Conservation (phyloP, 2,113 vertebrate species). For the Thermophis baileyi region DNA sequence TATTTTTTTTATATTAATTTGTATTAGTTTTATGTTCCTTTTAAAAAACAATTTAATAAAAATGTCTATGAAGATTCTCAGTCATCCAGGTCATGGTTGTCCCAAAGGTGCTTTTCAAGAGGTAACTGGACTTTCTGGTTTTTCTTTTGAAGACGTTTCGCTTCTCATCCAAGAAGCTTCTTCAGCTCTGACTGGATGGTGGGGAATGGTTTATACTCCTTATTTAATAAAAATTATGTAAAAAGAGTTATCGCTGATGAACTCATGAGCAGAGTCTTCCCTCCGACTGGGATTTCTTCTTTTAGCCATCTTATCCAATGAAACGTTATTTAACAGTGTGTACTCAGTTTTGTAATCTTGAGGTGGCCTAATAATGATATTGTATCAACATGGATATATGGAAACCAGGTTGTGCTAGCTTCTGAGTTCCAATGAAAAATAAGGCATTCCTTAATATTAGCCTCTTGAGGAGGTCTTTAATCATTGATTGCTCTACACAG, state of each 20-base stretch:
- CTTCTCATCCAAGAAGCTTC: too few species aligned
- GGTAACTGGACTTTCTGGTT: too few species aligned
- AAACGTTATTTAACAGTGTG: background rate
- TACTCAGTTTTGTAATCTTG: background rate
- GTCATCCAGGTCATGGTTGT: too few species aligned
- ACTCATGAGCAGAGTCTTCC: background rate
- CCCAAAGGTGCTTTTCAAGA: too few species aligned
- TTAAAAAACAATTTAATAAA: background rate
- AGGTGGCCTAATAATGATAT: background rate
- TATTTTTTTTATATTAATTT: background rate
- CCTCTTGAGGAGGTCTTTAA: background rate
- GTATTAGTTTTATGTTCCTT: background rate
- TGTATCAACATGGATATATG: background rate
- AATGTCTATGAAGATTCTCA: background rate
- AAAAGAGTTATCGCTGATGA: background rate
- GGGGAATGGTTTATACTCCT: too few species aligned
- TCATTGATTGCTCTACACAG: background rate
- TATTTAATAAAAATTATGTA: background rate
- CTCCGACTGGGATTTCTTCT: background rate
- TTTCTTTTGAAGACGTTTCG: too few species aligned
- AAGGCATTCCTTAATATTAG: background rate
- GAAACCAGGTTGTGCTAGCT: background rate
- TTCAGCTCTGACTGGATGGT: too few species aligned
- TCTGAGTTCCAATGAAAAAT: background rate
- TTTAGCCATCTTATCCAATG: background rate